These are phyloP conservation scores for Scaeva pyrastri DNA, from an alignment of 2,888 invertebrate species.

Conservation along the genomic window DNA sequence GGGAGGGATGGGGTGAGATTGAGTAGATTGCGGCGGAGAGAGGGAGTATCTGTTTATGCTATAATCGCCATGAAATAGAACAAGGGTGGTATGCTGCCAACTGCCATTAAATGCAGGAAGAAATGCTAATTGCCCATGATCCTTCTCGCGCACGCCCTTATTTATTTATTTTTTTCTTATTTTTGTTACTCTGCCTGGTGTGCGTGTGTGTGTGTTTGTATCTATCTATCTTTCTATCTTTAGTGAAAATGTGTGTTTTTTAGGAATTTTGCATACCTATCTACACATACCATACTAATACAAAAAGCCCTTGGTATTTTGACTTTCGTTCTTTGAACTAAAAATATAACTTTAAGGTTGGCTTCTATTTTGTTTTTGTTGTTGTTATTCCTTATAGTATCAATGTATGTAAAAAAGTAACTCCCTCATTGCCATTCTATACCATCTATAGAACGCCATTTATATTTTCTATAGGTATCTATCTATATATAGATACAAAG, in stretches of 20 bases:
- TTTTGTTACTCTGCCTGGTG: neutral
- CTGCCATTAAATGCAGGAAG: slow-evolving; percentile 77
- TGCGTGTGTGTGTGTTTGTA: too few relatives aligned
- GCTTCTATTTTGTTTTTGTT: slow-evolving; percentile 9
- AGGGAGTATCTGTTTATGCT: slow-evolving; percentile 56
- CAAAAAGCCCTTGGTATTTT: slow-evolving; percentile 33
- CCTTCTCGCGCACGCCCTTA: slow-evolving; percentile 74
- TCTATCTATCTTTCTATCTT: neutral
- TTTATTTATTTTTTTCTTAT: slow-evolving; percentile 31
- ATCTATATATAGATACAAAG: neutral
- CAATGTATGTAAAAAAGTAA: neutral
- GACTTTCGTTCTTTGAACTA: slow-evolving; percentile 38
- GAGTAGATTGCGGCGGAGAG: slow-evolving; percentile 5
- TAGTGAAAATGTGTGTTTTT: slow-evolving; percentile 15
- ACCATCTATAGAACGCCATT: slow-evolving; percentile 41
- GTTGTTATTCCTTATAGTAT: slow-evolving; percentile 11
- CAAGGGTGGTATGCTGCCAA: slow-evolving; percentile 71
- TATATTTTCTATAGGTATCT: slow-evolving; percentile 15
- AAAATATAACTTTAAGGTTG: slow-evolving; percentile 43
- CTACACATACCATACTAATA: too few relatives aligned
- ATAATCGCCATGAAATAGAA: slow-evolving; percentile 73
- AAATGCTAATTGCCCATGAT: slow-evolving; percentile 78
- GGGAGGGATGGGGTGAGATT: slow-evolving; percentile 5
- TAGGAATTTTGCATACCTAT: slow-evolving; percentile 62
- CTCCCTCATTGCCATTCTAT: slow-evolving; percentile 16